These are phyloP conservation scores for Circaetus cinerascens DNA, from an alignment of 2,113 vertebrate species.

Conservation along the genomic window DNA sequence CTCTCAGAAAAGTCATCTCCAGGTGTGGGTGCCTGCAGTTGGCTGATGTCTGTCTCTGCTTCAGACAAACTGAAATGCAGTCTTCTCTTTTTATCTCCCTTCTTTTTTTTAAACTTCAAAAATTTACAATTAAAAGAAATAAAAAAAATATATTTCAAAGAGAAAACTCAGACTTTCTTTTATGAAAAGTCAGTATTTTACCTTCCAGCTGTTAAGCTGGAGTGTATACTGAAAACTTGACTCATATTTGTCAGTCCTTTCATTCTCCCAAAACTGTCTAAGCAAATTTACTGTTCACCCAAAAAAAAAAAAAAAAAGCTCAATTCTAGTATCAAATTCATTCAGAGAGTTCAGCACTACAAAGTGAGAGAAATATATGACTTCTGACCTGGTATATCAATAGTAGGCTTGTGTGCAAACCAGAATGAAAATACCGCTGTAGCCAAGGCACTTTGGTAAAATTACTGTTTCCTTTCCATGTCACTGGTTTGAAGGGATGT, in stretches of 20 bases:
- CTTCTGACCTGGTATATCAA: neutral
- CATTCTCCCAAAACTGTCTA: neutral
- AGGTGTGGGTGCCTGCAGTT: neutral
- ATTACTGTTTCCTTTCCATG: neutral
- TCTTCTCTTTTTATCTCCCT: neutral
- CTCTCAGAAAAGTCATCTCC: neutral
- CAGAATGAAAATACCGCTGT: neutral
- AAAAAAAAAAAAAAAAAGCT: neutral
- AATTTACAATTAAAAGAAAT: neutral
- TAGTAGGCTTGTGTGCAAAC: neutral
- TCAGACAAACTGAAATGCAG: neutral
- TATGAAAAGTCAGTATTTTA: neutral
- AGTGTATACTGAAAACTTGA: neutral
- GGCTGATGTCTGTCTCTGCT: neutral
- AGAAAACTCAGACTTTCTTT: neutral
- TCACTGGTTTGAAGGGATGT: neutral
- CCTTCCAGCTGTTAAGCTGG: neutral
- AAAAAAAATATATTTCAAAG: neutral
- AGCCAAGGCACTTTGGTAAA: neutral
- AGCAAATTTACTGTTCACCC: neutral
- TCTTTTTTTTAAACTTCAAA: neutral
- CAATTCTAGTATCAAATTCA: neutral
- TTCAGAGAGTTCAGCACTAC: neutral
- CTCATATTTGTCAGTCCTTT: neutral
- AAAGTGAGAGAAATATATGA: neutral